Evolutionary conservation across 2,113 vertebrate genomes (phyloP).

Genomic region (Anhinga rufa): DNA sequence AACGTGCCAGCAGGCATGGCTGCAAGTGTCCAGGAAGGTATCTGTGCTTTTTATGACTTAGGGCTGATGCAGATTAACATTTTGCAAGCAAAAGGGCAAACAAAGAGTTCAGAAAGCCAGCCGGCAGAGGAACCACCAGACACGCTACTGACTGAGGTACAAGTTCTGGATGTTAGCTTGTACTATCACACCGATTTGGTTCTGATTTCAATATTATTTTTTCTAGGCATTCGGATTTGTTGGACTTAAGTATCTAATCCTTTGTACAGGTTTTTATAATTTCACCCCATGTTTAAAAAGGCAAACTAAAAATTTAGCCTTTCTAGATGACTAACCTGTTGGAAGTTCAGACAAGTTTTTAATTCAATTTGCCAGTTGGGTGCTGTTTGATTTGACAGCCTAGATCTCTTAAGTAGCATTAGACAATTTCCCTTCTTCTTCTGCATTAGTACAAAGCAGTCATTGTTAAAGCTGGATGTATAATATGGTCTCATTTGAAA

Average conservation of each 20-base stretch:
- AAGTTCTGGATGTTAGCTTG: neutral
- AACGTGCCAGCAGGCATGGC: neutral
- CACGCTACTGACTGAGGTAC: neutral
- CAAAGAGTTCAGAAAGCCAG: neutral
- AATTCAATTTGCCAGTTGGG: neutral
- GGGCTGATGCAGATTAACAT: neutral
- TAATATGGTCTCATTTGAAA: neutral
- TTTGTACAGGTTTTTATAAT: neutral
- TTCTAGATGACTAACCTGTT: neutral
- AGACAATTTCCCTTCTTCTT: neutral
- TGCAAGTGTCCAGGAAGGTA: neutral
- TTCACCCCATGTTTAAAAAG: neutral
- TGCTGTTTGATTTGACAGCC: neutral
- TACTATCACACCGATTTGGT: fast-evolving
- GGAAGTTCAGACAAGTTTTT: neutral
- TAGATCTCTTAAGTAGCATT: neutral
- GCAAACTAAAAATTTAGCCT: neutral
- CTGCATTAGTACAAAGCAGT: neutral
- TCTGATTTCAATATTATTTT: neutral
- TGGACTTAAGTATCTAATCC: neutral
- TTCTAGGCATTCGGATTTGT: neutral
- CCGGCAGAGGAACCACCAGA: neutral
- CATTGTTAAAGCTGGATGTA: neutral
- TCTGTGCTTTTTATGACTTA: neutral
- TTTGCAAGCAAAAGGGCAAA: neutral